Evolutionary conservation across 1,140 invertebrate genomes (phyloP), one percentile per base, ranked within the genome.

Genomic region (Portunus trituberculatus): DNA sequence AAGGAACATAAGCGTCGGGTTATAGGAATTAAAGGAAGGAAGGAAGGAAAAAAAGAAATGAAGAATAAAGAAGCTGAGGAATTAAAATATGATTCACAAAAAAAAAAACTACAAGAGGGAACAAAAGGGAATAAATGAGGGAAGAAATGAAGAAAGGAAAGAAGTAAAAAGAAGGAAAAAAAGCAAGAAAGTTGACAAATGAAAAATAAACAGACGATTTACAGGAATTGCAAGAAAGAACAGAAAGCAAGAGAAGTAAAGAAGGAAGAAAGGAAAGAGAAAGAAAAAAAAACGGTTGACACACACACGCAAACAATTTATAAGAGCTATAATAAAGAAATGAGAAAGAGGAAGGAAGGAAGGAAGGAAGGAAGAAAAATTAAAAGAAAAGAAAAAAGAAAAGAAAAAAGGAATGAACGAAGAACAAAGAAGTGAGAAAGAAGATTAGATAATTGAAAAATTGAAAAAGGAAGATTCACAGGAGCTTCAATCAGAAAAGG

Each of bases 351-450:
- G 14, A 52, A 52, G 48, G 48, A 52, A 52, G 48, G 48, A 52
- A 52, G 48, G 48, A 52, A 52, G 48, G 48, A 84, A 32, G 83
- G n/a, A 32, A 84, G n/a, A 25, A 31, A 12, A 86, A 31, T 29
- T 29, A 25, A 2, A 32, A 45, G 87, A 25, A 89, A 16, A 32
- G n/a, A 89, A 89, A 4, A 32, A 45, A n/a, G 46, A 32, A 29
- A 29, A 52, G 84, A 45, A 84, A 10, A 28, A 86, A 83, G 52
- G 83, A 93, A 84, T 31, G 84, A 87, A 39, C 31, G 76, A 31
- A 84, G 14, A 20, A 83, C 16, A 32, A 93, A 12, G 20, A 4
- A 84, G 20, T 10, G 31, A 25, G 16, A 46, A 20, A n/a, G n/a
- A 25, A 84, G 92, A 84, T 28, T 0, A 20, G 32, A n/a, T 4